phyloP scores from a whole-genome alignment of 30 jellyfish, hydroid and myxozoan genomes.

The Catostylus mosaicus region DNA sequence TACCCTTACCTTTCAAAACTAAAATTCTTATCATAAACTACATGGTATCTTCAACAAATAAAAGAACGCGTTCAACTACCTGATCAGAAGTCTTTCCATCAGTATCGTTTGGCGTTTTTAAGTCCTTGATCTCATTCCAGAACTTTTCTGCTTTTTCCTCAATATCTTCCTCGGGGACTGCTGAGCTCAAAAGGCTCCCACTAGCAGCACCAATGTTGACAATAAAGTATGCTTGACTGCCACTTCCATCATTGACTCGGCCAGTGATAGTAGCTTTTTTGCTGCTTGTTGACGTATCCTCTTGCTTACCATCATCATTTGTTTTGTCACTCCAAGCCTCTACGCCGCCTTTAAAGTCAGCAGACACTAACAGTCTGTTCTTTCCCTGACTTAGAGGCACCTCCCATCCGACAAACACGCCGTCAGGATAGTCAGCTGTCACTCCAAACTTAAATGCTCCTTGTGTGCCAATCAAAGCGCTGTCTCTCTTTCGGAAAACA shows the following conservation, averaged over 20 bases:
- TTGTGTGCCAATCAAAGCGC: slow-evolving; percentile 12
- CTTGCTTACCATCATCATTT: slow-evolving; percentile 19
- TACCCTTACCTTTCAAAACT: no score
- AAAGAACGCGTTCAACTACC: background rate
- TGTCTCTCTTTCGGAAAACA: slow-evolving; percentile 15
- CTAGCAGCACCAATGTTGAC: background rate
- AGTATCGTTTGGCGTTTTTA: slow-evolving; percentile 18
- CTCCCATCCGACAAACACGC: slow-evolving; percentile 49
- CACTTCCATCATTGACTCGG: slow-evolving; percentile 14
- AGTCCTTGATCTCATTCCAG: slow-evolving; percentile 27
- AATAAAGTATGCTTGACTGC: slow-evolving; percentile 14
- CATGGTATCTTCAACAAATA: no score
- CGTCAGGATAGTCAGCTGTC: slow-evolving; percentile 22
- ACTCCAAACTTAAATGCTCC: slow-evolving; percentile 37
- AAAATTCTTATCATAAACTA: no score
- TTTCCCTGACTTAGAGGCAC: slow-evolving; percentile 23
- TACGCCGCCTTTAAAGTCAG: slow-evolving; percentile 6
- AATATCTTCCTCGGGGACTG: background rate
- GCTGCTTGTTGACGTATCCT: slow-evolving; percentile 19
- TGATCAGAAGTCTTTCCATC: slow-evolving; percentile 22
- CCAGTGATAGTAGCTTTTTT: slow-evolving; percentile 5
- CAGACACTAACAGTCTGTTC: slow-evolving; percentile 21
- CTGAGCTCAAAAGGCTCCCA: background rate
- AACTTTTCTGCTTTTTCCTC: slow-evolving; percentile 32
- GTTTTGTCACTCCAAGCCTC: slow-evolving; percentile 27